Evolutionary conservation across 92 coral and sea anemone genomes (phyloP).

Genomic region (Metridium senile): DNA sequence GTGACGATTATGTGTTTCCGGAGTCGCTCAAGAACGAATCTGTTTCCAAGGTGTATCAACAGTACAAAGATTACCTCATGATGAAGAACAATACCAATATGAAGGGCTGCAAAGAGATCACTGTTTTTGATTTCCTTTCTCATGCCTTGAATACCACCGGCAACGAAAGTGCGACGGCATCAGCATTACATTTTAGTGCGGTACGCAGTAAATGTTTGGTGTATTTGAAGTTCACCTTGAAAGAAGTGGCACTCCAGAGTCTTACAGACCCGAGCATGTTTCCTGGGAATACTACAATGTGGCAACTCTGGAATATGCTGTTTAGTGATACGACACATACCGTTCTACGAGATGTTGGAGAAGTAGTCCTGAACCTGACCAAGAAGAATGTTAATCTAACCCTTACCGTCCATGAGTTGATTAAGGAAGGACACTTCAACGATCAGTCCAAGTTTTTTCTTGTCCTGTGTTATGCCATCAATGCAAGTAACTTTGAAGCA

Average conservation of each 20-base stretch:
- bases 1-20: background rate
- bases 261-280: background rate
- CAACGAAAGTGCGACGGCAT: background rate
- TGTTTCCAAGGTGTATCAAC: background rate
- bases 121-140: slow-evolving; percentile 13
- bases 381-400: background rate
- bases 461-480: background rate
- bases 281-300: slow-evolving; percentile 19
- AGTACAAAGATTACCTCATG: slow-evolving; percentile 2
- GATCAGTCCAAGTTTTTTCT: background rate
- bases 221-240: slow-evolving; percentile 19
- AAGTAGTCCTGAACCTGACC: background rate
- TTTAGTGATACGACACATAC: background rate
- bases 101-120: background rate
- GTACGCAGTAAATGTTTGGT: background rate
- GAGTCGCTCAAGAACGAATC: slow-evolving; percentile 10
- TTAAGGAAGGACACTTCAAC: background rate
- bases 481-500: background rate
- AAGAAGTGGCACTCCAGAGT: slow-evolving; percentile 16
- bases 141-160: slow-evolving; percentile 24
- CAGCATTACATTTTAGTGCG: background rate
- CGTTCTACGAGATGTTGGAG: background rate
- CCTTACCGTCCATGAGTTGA: slow-evolving; percentile 1
- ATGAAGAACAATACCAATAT: background rate
- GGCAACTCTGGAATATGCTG: background rate